Conservation (phyloP, 2,113 vertebrate species). For the Sterrhoptilus dennistouni region DNA sequence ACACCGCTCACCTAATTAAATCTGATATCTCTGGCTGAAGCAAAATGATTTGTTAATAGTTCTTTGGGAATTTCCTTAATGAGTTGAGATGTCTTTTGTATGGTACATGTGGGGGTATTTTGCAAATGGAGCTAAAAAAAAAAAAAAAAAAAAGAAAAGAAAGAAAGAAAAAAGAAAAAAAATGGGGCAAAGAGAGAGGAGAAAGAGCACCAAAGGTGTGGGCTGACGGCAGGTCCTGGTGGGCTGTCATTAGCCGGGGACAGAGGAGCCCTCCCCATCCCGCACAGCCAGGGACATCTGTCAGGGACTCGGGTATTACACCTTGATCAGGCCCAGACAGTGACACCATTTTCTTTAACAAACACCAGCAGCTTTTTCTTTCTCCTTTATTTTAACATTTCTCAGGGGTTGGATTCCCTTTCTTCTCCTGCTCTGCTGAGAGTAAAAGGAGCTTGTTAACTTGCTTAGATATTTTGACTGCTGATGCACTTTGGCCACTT, state of each 20-base stretch:
- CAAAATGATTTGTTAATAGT: constrained; percentile 91
- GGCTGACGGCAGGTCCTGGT: constrained; percentile 53
- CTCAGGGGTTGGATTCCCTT: constrained; percentile 86
- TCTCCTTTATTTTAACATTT: constrained; percentile 80
- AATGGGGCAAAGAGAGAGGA: constrained; percentile 69
- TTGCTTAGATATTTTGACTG: constrained; percentile 95
- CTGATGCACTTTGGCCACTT: constrained; percentile 94
- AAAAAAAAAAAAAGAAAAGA: not conserved
- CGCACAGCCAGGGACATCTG: constrained; percentile 66
- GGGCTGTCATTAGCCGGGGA: constrained; percentile 82
- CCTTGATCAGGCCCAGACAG: constrained; percentile 86
- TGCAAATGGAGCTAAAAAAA: constrained; percentile 77
- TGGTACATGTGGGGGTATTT: constrained; percentile 79
- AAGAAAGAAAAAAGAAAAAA: not conserved
- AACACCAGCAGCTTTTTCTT: constrained; percentile 84
- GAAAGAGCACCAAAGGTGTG: constrained; percentile 76
- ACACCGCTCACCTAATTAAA: constrained; percentile 97
- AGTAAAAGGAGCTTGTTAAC: constrained; percentile 98
- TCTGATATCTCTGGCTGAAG: constrained; percentile 90
- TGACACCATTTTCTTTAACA: constrained; percentile 85
- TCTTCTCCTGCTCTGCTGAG: constrained; percentile 85
- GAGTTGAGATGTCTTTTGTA: constrained; percentile 95
- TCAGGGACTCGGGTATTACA: constrained; percentile 73
- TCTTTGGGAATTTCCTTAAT: constrained; percentile 96
- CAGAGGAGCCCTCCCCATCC: constrained; percentile 72